These are phyloP conservation scores for Paratrypauchen microcephalus DNA, from an alignment of 2,797 vertebrate species.

Conservation along the genomic window DNA sequence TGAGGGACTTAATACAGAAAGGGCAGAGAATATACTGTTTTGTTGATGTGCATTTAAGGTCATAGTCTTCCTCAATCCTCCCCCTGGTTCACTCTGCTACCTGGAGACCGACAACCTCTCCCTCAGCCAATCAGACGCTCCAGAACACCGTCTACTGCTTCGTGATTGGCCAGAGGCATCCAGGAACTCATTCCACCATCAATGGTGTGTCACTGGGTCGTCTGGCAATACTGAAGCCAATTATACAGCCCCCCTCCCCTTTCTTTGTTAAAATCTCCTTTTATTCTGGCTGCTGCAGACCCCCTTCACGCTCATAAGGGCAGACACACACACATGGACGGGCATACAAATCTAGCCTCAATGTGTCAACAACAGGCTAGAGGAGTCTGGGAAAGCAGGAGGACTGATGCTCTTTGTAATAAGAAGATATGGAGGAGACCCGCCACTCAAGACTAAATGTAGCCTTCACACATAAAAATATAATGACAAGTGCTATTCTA, in stretches of 20 bases:
- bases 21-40: conserved; percentile 18
- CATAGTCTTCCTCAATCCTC: conserved; percentile 36
- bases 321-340: conserved; percentile 37
- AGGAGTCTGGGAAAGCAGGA: conserved; percentile 53
- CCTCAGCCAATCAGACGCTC: conserved; percentile 68
- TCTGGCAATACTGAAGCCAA: conserved; percentile 68
- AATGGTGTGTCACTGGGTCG: conserved; percentile 71
- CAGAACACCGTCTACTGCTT: conserved; percentile 61
- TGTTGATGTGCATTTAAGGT: conserved; percentile 51
- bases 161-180: conserved; percentile 67
- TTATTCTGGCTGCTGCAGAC: conserved; percentile 36
- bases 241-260: conserved; percentile 61
- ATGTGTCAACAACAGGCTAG: conserved; percentile 50
- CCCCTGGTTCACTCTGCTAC: conserved; percentile 72
- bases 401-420: conserved; percentile 54
- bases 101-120: conserved; percentile 77
- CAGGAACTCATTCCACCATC: conserved; percentile 67
- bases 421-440: conserved; percentile 34
- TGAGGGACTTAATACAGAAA: conserved; percentile 4
- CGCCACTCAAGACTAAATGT: not conserved
- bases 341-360: conserved; percentile 47
- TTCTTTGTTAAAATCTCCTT: conserved; percentile 59
- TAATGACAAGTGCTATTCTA: not conserved
- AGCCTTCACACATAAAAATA: conserved; percentile 1
- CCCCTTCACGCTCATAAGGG: conserved; percentile 47